These are phyloP conservation scores for Leptonema lineaticorne DNA, from an alignment of 1,140 invertebrate species.

Conservation along the genomic window DNA sequence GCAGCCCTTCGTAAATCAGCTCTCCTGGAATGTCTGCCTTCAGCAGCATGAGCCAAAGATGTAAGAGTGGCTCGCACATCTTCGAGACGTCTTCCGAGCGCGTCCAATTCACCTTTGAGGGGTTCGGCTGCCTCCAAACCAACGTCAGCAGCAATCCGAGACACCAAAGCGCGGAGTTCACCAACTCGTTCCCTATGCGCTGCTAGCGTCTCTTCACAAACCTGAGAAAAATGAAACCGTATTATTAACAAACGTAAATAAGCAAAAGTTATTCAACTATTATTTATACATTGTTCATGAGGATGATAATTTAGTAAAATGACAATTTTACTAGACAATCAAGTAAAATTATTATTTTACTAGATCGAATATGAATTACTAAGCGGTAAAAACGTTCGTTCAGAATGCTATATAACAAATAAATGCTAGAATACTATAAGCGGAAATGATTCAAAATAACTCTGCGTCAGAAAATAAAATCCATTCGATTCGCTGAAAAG, in stretches of 20 bases:
- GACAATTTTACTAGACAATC: too few relatives aligned
- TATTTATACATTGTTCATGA: too few relatives aligned
- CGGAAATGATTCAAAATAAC: too few relatives aligned
- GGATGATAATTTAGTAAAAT: too few relatives aligned
- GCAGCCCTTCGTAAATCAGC: constrained; percentile 60
- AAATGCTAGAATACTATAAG: too few relatives aligned
- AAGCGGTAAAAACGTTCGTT: too few relatives aligned
- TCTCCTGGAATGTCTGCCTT: constrained; percentile 60
- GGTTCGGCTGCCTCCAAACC: constrained; percentile 68
- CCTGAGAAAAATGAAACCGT: constrained; percentile 60
- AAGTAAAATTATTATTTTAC: too few relatives aligned
- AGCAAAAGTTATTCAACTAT: background rate
- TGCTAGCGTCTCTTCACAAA: constrained; percentile 73
- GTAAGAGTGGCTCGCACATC: constrained; percentile 73
- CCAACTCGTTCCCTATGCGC: constrained; percentile 67
- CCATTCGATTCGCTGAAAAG: too few relatives aligned
- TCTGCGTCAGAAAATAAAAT: too few relatives aligned
- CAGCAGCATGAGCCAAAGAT: constrained; percentile 72
- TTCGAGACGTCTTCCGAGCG: constrained; percentile 72
- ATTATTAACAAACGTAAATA: background rate
- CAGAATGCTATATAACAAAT: too few relatives aligned
- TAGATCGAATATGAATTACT: too few relatives aligned
- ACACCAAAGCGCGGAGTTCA: constrained; percentile 72
- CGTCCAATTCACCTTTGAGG: constrained; percentile 74
- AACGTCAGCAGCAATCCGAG: constrained; percentile 74